Evolutionary conservation across 92 coral and sea anemone species (phyloP).

Genomic region (Palythoa grandiflora): DNA sequence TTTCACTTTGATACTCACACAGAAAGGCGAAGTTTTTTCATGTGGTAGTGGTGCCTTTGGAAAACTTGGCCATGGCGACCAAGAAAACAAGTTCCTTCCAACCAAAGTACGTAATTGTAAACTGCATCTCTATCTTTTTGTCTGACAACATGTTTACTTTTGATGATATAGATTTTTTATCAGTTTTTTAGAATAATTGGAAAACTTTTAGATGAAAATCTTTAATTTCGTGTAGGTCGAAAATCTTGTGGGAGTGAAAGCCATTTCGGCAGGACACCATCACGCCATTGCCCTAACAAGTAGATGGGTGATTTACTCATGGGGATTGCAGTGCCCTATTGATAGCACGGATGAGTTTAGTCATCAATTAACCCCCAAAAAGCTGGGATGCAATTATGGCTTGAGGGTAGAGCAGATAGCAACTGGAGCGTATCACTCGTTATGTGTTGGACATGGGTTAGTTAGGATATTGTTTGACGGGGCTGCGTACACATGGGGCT

Average conservation of each 20-base stretch:
- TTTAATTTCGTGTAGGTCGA: slow-evolving; percentile 26
- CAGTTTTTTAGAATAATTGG: too few relatives aligned
- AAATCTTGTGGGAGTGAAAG: slow-evolving; percentile 50
- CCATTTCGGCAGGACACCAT: slow-evolving; percentile 25
- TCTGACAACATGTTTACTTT: too few relatives aligned
- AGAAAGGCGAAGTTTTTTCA: too few relatives aligned
- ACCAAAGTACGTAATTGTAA: slow-evolving; percentile 53
- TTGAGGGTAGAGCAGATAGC: slow-evolving; percentile 59
- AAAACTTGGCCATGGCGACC: too few relatives aligned
- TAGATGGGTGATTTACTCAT: slow-evolving; percentile 58
- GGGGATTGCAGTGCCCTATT: slow-evolving; percentile 66
- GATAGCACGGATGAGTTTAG: not conserved
- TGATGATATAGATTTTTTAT: too few relatives aligned
- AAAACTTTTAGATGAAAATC: not conserved
- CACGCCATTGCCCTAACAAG: not conserved
- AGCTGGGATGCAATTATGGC: slow-evolving; percentile 46
- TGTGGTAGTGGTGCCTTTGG: too few relatives aligned
- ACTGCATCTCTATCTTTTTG: too few relatives aligned
- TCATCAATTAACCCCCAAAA: slow-evolving; percentile 46
- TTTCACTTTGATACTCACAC: too few relatives aligned
- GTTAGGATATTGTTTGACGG: slow-evolving; percentile 48
- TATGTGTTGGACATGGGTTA: slow-evolving; percentile 46
- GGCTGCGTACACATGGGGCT: slow-evolving; percentile 71
- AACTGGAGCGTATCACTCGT: slow-evolving; percentile 38
- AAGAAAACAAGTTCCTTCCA: slow-evolving; percentile 18